Evolutionary conservation across 2,797 vertebrate genomes (phyloP).

Genomic region (Eulemur mongoz): DNA sequence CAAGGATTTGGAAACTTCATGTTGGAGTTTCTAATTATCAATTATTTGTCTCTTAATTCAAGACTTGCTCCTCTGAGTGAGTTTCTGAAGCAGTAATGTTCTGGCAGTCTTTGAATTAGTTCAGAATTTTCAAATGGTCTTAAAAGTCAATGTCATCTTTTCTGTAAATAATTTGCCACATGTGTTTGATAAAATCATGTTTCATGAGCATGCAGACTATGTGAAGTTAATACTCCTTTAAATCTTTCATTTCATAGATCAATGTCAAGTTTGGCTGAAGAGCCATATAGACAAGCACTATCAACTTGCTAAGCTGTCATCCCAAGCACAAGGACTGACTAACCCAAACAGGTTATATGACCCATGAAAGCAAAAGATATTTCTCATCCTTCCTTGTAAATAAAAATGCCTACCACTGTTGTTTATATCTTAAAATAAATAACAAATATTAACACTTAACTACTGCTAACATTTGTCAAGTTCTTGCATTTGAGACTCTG

Average conservation of each 20-base stretch:
- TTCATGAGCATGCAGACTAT: slow-evolving; percentile 26
- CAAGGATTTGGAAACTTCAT: not conserved
- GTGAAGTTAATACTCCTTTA: not conserved
- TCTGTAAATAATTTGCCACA: not conserved
- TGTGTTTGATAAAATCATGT: slow-evolving; percentile 45
- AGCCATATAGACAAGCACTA: slow-evolving; percentile 39
- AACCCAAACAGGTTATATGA: not conserved
- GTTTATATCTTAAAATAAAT: not conserved
- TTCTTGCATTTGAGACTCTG: not conserved
- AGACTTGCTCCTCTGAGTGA: not conserved
- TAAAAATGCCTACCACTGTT: not conserved
- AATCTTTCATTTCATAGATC: slow-evolving; percentile 54
- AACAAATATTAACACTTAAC: slow-evolving; percentile 22
- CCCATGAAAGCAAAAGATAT: not conserved
- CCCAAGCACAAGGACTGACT: not conserved
- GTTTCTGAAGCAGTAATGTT: not conserved
- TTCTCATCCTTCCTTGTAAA: not conserved
- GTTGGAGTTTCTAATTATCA: not conserved
- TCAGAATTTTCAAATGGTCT: slow-evolving; percentile 21
- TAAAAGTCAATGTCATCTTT: not conserved
- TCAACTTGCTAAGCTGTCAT: not conserved
- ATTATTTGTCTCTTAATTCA: not conserved
- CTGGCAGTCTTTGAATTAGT: not conserved
- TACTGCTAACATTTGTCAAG: not conserved
- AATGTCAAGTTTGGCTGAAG: slow-evolving; percentile 59